These are phyloP conservation scores for Sebastes baramenuke DNA, from an alignment of 2,797 vertebrate genomes.

Conservation along the genomic window DNA sequence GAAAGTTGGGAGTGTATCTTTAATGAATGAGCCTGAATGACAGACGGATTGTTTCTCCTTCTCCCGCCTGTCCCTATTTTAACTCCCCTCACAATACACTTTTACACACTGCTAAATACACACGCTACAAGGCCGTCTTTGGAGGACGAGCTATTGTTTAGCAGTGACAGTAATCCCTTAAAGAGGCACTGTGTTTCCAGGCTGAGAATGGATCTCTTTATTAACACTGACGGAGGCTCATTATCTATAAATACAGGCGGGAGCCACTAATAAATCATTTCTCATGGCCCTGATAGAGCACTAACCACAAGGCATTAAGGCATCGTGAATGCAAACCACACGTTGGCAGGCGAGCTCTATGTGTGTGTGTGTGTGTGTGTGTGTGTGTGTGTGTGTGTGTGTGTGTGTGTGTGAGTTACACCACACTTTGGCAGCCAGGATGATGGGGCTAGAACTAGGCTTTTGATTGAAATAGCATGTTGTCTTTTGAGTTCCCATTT, in stretches of 20 bases:
- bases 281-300: slow-evolving; percentile 80
- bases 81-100: not conserved
- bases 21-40: slow-evolving; percentile 35
- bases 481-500: slow-evolving; percentile 79
- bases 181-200: slow-evolving; percentile 68
- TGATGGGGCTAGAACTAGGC: slow-evolving; percentile 69
- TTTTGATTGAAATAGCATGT: slow-evolving; percentile 86
- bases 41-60: slow-evolving; percentile 29
- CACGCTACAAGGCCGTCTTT: slow-evolving; percentile 39
- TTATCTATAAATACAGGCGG: slow-evolving; percentile 84
- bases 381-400: slow-evolving; percentile 29
- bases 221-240: slow-evolving; percentile 81
- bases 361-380: slow-evolving; percentile 2
- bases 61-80: not conserved
- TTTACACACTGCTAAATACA: slow-evolving; percentile 12
- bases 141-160: slow-evolving; percentile 70
- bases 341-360: slow-evolving; percentile 60
- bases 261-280: slow-evolving; percentile 87
- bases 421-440: slow-evolving; percentile 71
- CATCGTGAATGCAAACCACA: slow-evolving; percentile 77
- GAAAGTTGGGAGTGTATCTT: not conserved
- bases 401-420: slow-evolving; percentile 50
- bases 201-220: slow-evolving; percentile 80
- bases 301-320: slow-evolving; percentile 82
- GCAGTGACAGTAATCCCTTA: slow-evolving; percentile 74